These are phyloP conservation scores for Drosophila simulans DNA, from an alignment of 1,140 invertebrate genomes.

Conservation along the genomic window DNA sequence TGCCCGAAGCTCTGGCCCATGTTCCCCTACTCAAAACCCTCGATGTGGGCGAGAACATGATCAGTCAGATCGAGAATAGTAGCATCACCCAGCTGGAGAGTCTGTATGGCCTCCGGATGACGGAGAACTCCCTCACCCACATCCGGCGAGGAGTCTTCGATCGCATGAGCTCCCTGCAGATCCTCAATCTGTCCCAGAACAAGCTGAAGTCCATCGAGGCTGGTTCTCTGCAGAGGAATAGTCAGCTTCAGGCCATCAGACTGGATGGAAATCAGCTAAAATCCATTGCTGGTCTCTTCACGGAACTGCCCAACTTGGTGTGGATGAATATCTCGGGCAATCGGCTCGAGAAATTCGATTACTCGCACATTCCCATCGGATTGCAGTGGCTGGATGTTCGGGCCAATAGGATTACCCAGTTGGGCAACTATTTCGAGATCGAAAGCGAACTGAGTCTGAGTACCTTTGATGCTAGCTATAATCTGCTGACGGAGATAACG, in stretches of 20 bases:
- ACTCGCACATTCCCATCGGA: constrained; percentile 94
- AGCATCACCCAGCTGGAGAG: constrained; percentile 91
- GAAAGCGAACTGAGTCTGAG: constrained; percentile 92
- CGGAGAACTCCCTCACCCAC: constrained; percentile 95
- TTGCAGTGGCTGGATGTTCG: constrained; percentile 96
- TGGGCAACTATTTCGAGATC: constrained; percentile 96
- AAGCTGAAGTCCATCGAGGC: constrained; percentile 93
- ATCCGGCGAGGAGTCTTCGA: constrained; percentile 93
- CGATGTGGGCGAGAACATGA: constrained; percentile 95
- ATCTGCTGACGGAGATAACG: constrained; percentile 93
- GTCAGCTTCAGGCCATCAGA: constrained; percentile 93
- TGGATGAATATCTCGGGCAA: constrained; percentile 97
- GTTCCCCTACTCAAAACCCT: constrained; percentile 93
- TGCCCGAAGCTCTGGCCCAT: constrained; percentile 93
- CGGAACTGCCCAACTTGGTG: constrained; percentile 93
- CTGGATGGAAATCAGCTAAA: constrained; percentile 94
- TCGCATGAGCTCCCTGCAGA: constrained; percentile 92
- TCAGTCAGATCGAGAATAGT: constrained; percentile 92
- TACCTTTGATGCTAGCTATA: constrained; percentile 94
- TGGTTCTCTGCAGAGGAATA: constrained; percentile 93
- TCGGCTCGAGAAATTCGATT: constrained; percentile 94
- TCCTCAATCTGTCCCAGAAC: constrained; percentile 94
- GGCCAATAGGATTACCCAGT: constrained; percentile 92
- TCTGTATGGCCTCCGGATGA: constrained; percentile 92
- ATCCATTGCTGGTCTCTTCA: constrained; percentile 93